These are phyloP conservation scores for Lynx canadensis DNA, from an alignment of 2,113 vertebrate species.

Conservation along the genomic window DNA sequence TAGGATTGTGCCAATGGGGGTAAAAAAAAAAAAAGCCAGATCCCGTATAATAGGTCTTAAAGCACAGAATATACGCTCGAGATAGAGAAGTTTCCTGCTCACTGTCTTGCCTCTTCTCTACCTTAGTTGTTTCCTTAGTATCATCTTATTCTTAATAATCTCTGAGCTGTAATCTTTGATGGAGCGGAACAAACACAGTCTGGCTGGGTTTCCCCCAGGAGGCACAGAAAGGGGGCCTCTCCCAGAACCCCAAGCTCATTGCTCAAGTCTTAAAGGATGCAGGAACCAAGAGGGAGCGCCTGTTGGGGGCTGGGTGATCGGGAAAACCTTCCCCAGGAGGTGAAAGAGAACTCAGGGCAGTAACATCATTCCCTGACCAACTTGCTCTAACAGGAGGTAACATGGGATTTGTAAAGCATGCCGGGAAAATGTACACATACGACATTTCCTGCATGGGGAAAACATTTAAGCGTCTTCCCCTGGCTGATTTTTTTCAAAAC, in stretches of 20 bases:
- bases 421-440: background rate
- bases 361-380: background rate
- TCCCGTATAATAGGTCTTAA: background rate
- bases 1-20: background rate
- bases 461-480: background rate
- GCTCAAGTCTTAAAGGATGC: background rate
- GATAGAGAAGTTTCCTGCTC: background rate
- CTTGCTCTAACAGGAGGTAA: background rate
- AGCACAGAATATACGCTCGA: background rate
- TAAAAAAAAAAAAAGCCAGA: background rate
- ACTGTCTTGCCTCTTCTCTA: background rate
- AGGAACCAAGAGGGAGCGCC: background rate
- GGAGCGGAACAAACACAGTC: fast-evolving
- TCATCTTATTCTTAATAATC: background rate
- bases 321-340: background rate
- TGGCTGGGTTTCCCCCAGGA: background rate
- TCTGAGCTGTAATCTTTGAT: background rate
- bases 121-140: background rate
- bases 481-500: background rate
- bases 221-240: background rate
- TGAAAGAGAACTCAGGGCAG: background rate
- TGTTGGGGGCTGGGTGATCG: background rate
- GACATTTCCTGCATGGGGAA: background rate
- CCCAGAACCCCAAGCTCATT: background rate
- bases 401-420: background rate